Evolutionary conservation across 2,797 vertebrate genomes (phyloP).

Genomic region (Loriculus beryllinus): DNA sequence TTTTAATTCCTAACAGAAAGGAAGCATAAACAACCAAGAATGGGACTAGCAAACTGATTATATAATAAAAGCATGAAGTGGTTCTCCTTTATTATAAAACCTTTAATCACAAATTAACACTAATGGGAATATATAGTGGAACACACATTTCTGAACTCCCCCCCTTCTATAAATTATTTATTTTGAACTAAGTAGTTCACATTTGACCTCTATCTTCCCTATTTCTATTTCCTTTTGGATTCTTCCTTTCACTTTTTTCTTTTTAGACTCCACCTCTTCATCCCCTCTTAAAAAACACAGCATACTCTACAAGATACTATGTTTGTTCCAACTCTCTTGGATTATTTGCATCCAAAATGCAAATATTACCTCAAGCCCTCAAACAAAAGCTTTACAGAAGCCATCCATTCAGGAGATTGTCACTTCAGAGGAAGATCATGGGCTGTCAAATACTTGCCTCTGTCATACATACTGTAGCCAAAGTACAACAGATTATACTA

Average conservation of each 20-base stretch:
- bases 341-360: not conserved
- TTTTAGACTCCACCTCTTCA: not conserved
- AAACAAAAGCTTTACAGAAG: not conserved
- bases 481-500: not conserved
- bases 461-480: not conserved
- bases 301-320: not conserved
- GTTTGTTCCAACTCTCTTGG: not conserved
- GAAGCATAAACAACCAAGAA: not conserved
- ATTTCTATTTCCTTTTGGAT: not conserved
- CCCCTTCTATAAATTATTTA: not conserved
- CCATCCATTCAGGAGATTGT: not conserved
- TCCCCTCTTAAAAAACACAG: not conserved
- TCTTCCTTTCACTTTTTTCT: not conserved
- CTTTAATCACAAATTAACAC: not conserved
- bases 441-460: not conserved
- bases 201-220: not conserved
- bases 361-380: not conserved
- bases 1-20: not conserved
- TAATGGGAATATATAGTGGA: not conserved
- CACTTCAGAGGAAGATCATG: not conserved
- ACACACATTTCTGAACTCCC: not conserved
- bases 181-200: not conserved
- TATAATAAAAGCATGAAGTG: not conserved
- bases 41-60: not conserved
- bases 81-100: not conserved